Conservation (phyloP, 2,113 vertebrate species). For the Microcebus ravelobensis region DNA sequence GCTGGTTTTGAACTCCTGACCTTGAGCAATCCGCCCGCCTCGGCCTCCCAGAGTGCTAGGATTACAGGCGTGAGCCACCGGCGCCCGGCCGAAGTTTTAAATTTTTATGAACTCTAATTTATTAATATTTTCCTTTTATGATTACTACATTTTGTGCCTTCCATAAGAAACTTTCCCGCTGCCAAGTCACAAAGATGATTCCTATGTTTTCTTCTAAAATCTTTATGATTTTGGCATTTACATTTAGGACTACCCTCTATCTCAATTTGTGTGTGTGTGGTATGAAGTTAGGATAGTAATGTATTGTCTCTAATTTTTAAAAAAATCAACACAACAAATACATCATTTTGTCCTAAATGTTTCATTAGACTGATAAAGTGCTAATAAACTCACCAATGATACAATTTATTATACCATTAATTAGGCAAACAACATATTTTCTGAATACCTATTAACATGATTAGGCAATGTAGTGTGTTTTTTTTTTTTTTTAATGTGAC, state of each 20-base stretch:
- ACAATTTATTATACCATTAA: not conserved
- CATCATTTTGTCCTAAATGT: not conserved
- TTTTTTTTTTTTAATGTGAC: not conserved
- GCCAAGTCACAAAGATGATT: not conserved
- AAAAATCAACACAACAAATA: not conserved
- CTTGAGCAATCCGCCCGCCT: no score
- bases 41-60: no score
- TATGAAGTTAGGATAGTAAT: not conserved
- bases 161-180: not conserved
- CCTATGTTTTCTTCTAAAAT: not conserved
- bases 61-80: no score
- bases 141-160: not conserved
- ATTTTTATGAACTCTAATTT: conserved; percentile 6
- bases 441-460: not conserved
- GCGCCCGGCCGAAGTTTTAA: no score
- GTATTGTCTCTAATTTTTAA: not conserved
- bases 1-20: no score
- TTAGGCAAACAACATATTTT: not conserved
- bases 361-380: not conserved
- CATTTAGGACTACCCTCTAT: not conserved
- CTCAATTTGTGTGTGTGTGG: not conserved
- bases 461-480: not conserved
- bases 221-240: not conserved
- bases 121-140: not conserved
- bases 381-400: not conserved